phyloP scores from a whole-genome alignment of 2,888 invertebrate species.

The Cylloceria caligata region DNA sequence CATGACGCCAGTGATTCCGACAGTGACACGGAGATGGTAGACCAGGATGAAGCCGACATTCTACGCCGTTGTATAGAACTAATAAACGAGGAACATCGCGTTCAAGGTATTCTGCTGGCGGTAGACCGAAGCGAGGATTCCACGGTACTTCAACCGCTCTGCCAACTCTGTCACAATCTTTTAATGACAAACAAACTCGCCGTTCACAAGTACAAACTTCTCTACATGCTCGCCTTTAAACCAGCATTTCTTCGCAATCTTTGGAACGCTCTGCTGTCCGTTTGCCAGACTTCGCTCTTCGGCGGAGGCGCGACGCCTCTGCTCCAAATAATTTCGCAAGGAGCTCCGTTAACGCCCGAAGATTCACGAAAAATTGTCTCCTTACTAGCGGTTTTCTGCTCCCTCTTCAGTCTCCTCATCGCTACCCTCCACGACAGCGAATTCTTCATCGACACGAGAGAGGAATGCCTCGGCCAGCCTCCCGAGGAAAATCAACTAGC shows the following conservation, averaged over 20 bases:
- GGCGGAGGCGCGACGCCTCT: constrained; percentile 86
- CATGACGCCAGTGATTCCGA: constrained; percentile 86
- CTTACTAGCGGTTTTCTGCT: constrained; percentile 93
- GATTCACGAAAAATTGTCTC: constrained; percentile 91
- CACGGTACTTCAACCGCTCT: constrained; percentile 88
- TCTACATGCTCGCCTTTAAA: constrained; percentile 93
- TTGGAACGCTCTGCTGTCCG: constrained; percentile 87
- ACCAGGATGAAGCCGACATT: constrained; percentile 85
- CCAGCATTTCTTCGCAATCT: constrained; percentile 91
- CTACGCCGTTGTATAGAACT: constrained; percentile 88
- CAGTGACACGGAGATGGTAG: constrained; percentile 87
- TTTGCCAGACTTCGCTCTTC: constrained; percentile 85
- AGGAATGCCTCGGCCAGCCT: constrained; percentile 71
- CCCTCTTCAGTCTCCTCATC: constrained; percentile 91
- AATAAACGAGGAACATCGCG: constrained; percentile 88
- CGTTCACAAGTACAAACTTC: constrained; percentile 92
- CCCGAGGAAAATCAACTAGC: constrained; percentile 76
- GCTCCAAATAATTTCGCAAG: constrained; percentile 89
- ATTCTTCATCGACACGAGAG: constrained; percentile 86
- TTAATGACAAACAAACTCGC: constrained; percentile 93
- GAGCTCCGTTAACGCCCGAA: constrained; percentile 86
- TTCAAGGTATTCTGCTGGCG: constrained; percentile 85
- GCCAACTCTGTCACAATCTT: constrained; percentile 93
- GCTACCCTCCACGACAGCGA: constrained; percentile 95
- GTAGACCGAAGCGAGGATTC: constrained; percentile 85